phyloP scores from a whole-genome alignment of 1,140 invertebrate genomes.

The Gonatopus flavifemur region DNA sequence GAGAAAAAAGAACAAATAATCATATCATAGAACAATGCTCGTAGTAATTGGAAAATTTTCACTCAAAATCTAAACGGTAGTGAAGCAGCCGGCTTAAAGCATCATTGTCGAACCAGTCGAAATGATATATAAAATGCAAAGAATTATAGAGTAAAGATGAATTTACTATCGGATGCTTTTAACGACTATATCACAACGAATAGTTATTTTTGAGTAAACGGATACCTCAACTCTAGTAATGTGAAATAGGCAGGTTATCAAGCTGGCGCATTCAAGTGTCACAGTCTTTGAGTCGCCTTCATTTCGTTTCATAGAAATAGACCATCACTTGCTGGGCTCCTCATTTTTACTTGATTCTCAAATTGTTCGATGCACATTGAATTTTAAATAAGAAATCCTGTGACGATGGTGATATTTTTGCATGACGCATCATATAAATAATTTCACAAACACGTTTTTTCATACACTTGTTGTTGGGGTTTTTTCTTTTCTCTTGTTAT shows the following conservation, averaged over 20 bases:
- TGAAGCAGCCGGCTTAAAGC: too few relatives aligned
- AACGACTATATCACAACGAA: too few relatives aligned
- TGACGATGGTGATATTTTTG: constrained; percentile 11
- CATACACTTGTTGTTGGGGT: constrained; percentile 1
- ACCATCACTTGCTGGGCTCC: constrained; percentile 21
- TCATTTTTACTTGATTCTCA: constrained; percentile 20
- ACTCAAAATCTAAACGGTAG: too few relatives aligned
- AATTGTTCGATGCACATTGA: constrained; percentile 22
- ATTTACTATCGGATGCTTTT: too few relatives aligned
- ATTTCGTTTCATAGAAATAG: constrained; percentile 24
- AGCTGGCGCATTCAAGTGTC: constrained; percentile 52
- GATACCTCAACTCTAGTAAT: too few relatives aligned
- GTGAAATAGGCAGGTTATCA: constrained; percentile 56
- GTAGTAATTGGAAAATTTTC: too few relatives aligned
- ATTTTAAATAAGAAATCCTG: constrained; percentile 25
- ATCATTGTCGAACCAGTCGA: too few relatives aligned
- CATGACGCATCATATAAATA: constrained; percentile 21
- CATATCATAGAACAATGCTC: too few relatives aligned
- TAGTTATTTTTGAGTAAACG: too few relatives aligned
- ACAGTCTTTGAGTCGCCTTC: constrained; percentile 46
- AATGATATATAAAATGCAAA: too few relatives aligned
- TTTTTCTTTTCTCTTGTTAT: constrained; percentile 6
- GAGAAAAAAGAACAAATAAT: too few relatives aligned
- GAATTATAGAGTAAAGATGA: too few relatives aligned
- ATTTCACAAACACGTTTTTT: constrained; percentile 22